Evolutionary conservation across 2,888 invertebrate species (phyloP), one percentile per base, ranked within the genome.

Genomic region (Tortrix viridana): DNA sequence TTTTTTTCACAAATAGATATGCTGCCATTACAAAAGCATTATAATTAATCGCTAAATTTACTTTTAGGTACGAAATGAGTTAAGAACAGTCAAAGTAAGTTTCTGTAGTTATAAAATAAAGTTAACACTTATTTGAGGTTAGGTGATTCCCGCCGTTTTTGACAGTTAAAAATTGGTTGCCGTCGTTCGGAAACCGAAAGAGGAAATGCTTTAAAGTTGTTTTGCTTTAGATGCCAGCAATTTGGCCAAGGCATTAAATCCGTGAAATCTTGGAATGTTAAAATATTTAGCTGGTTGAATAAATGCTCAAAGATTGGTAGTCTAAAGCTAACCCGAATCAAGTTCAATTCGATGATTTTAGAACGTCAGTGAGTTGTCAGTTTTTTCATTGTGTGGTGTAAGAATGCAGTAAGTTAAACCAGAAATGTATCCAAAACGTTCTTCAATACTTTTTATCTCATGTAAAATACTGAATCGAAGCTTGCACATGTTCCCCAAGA

Each of bases 211-310:
- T 84, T 82, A 77, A 81, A 60, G 70, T 81, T 80, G 66, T 82
- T 86, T 87, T 82, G 88, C 86, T 78, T 32, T 86, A 83, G 83
- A 76, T 66, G 80, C 83, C 82, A 83, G 71, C 74, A 71, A 70
- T 73, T 74, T 78, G 77, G 75, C 74, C 77, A 76, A 73, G 75
- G 74, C 76, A 71, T 69, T 67, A 74, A 79, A 77, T 80, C 77
- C 77, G 74, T 79, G 73, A 77, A 78, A 80, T 75, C 75, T 79
- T 78, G 80, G 81, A 81, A 74, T 78, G 81, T 77, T 78, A 75
- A 71, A 68, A 71, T 72, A 71, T 77, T 80, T 80, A 78, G 80
- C 78, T 77, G 82, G 77, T 79, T 75, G 75, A 80, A 70, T 73
- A 72, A 79, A 86, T 86, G 89, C 88, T 89, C 88, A 88, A 89